Percentiles rank a stretch among this genome's conserved stretches.
These are phyloP conservation scores for Philantomba maxwellii DNA, from an alignment of 2,113 vertebrate species.

Conservation along the genomic window DNA sequence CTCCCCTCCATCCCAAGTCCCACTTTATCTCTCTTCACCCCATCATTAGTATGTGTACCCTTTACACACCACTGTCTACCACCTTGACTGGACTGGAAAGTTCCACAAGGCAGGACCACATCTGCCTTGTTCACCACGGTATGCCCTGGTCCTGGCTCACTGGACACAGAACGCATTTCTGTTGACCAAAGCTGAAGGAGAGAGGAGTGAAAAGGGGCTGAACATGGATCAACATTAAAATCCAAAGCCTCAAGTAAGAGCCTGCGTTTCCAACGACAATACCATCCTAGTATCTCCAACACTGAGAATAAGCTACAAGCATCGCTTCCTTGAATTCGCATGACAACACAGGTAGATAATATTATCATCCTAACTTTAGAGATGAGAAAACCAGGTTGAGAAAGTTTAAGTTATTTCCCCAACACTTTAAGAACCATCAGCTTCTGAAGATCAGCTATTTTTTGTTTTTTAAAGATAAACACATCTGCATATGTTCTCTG, in stretches of 20 bases:
- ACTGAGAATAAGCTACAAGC: background rate
- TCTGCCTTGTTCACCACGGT: background rate
- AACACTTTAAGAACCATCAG: background rate
- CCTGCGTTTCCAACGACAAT: rapidly evolving
- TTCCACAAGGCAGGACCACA: background rate
- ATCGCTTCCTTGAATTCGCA: background rate
- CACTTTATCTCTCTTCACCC: background rate
- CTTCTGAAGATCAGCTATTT: background rate
- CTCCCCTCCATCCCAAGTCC: background rate
- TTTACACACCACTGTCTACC: background rate
- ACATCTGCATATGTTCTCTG: background rate
- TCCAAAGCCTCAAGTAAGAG: background rate
- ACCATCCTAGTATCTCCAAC: background rate
- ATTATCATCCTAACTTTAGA: background rate
- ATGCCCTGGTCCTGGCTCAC: background rate
- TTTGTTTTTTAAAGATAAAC: background rate
- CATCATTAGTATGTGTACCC: background rate
- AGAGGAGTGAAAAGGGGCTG: background rate
- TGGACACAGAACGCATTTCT: background rate
- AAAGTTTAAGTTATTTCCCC: background rate
- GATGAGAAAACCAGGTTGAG: background rate
- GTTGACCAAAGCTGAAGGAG: background rate
- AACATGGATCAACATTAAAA: background rate
- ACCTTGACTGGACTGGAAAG: background rate
- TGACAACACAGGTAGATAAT: background rate